These are phyloP conservation scores for Campoplex capitator DNA, from an alignment of 2,888 invertebrate species.

Conservation along the genomic window DNA sequence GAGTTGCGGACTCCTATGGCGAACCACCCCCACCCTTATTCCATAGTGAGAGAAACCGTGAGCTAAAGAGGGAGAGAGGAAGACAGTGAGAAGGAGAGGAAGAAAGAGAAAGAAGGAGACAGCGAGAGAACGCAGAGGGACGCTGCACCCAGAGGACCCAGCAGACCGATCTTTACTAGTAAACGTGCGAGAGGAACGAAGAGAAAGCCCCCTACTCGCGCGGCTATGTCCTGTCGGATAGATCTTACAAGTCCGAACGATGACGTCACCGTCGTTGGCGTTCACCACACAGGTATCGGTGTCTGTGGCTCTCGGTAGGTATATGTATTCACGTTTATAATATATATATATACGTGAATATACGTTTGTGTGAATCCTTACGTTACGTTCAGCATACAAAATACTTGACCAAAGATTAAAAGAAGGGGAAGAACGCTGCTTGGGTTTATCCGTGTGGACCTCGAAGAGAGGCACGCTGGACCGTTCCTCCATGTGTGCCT, in stretches of 20 bases:
- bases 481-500: constrained; percentile 38
- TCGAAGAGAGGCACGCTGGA: constrained; percentile 52
- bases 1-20: constrained; percentile 79
- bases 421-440: constrained; percentile 38
- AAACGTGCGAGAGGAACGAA: constrained; percentile 30
- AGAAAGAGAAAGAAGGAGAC: constrained; percentile 32
- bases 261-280: constrained; percentile 68
- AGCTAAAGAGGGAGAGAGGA: constrained; percentile 22
- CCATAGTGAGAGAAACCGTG: constrained; percentile 56
- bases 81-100: neutral
- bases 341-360: neutral
- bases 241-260: constrained; percentile 70
- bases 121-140: constrained; percentile 53
- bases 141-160: constrained; percentile 42
- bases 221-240: constrained; percentile 63
- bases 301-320: constrained; percentile 13
- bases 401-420: constrained; percentile 7
- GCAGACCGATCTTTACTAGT: constrained; percentile 55
- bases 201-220: constrained; percentile 23
- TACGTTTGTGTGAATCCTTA: constrained; percentile 42
- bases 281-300: neutral
- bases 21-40: constrained; percentile 80
- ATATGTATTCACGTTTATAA: neutral
- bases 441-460: constrained; percentile 50
- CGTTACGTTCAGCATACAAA: constrained; percentile 38